Evolutionary conservation across 1,140 invertebrate species (phyloP), one percentile per base, ranked within the genome.

Genomic region (Pseudomyrmex cubaensis): DNA sequence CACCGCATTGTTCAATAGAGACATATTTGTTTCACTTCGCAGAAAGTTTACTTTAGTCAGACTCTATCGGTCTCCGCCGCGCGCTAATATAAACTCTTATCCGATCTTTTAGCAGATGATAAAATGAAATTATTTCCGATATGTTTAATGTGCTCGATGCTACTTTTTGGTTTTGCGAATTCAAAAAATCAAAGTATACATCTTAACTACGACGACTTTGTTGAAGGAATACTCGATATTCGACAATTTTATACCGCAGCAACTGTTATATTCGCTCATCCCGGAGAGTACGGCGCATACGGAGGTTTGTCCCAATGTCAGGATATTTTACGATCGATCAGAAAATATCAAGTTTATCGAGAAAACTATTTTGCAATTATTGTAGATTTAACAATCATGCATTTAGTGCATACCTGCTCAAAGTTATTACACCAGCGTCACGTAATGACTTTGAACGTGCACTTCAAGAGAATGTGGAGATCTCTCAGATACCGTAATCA

Each of bases 221-320:
- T 87, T 15, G n/a, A 87, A 2, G 20, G 89, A 10, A 82, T 90
- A 56, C 50, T 83, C 17, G 17, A 10, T 13, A 12, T 89, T 15
- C 78, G 70, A 4, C 78, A 20, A 2, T 59, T 76, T 25, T 90
- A 89, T 44, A 52, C 62, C 13, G 56, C 83, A 0, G 83, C 83
- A 1, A 44, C 85, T 3, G 64, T 90, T 0, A 67, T 84, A 2
- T 69, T 90, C 0, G 8, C 82, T n/a, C 20, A 82, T 48, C 54
- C 85, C 7, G 5, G 20, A 9, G 20, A 10, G 0, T 17, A 56
- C 5, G 61, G 25, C 10, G 54, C 56, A 3, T 63, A 64, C 3
- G 72, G 82, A 1, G 73, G 86, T 87, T 15, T 52, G 69, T 75
- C 59, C 1, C 1, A 69, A 13, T 44, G 64, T 56, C 44, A 73